phyloP scores from a whole-genome alignment of 2,888 invertebrate genomes.

The Metalampra italica region DNA sequence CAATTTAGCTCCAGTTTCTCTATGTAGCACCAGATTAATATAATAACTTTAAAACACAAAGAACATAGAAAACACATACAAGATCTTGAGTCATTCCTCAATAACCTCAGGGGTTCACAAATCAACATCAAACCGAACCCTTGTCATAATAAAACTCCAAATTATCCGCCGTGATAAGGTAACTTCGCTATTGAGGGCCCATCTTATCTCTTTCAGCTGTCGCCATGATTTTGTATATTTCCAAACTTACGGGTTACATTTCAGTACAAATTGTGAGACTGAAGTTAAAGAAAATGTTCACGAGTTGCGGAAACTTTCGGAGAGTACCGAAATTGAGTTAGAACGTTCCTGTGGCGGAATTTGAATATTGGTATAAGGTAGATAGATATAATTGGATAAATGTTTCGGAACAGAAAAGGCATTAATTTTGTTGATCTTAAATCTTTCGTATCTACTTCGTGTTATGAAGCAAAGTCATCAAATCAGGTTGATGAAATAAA shows the following conservation, averaged over 20 bases:
- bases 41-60: too few species aligned
- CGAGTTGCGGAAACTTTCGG: neutral
- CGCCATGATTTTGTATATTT: conserved; percentile 5
- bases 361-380: too few species aligned
- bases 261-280: neutral
- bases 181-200: conserved; percentile 4
- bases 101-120: conserved; percentile 32
- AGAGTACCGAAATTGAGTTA: too few species aligned
- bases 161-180: conserved; percentile 14
- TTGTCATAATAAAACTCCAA: conserved; percentile 54
- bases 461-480: too few species aligned
- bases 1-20: too few species aligned
- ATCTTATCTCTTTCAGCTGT: conserved; percentile 9
- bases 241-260: conserved; percentile 1
- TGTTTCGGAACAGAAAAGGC: too few species aligned
- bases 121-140: conserved; percentile 39
- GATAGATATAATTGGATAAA: too few species aligned
- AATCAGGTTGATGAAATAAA: too few species aligned
- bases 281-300: neutral
- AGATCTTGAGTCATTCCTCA: conserved; percentile 26
- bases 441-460: too few species aligned
- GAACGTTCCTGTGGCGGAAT: too few species aligned
- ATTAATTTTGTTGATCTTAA: too few species aligned
- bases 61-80: neutral
- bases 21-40: too few species aligned